Evolutionary conservation across 37 sponge, comb jelly and placozoan genomes (phyloP).

Genomic region (Beroe ovata): DNA sequence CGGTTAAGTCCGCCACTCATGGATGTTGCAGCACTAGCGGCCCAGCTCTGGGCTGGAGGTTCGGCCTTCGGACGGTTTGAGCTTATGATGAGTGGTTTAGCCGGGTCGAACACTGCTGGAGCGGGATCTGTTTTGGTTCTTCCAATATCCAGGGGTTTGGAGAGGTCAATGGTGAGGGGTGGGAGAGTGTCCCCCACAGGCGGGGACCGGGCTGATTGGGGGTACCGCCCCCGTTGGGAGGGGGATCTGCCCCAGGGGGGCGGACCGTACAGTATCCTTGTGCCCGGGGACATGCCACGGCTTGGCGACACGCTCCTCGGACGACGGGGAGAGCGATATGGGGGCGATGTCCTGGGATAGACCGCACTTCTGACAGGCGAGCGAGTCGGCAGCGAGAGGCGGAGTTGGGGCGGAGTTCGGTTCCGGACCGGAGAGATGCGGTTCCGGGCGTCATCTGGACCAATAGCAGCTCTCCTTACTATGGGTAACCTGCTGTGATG

Average conservation of each 20-base stretch:
- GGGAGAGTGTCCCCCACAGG: background rate
- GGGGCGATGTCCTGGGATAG: background rate
- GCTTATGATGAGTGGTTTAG: constrained; percentile 45
- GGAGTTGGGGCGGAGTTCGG: background rate
- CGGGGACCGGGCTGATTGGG: background rate
- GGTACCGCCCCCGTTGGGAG: background rate
- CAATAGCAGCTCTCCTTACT: background rate
- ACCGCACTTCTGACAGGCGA: background rate
- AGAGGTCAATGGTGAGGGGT: constrained; percentile 5
- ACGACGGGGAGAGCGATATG: too few species aligned
- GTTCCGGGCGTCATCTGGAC: background rate
- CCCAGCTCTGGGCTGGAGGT: background rate
- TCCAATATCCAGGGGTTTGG: constrained; percentile 32
- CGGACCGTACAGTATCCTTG: background rate
- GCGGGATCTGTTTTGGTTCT: constrained; percentile 17
- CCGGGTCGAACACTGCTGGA: constrained; percentile 54
- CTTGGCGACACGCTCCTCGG: too few species aligned
- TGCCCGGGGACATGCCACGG: too few species aligned
- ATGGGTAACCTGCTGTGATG: too few species aligned
- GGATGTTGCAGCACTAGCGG: background rate
- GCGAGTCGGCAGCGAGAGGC: background rate
- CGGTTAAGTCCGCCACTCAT: background rate
- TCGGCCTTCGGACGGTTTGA: constrained; percentile 18
- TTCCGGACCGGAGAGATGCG: too few species aligned
- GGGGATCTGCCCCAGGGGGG: background rate